Conservation (phyloP, 2,888 invertebrate species). For the Rhagonycha fulva region DNA sequence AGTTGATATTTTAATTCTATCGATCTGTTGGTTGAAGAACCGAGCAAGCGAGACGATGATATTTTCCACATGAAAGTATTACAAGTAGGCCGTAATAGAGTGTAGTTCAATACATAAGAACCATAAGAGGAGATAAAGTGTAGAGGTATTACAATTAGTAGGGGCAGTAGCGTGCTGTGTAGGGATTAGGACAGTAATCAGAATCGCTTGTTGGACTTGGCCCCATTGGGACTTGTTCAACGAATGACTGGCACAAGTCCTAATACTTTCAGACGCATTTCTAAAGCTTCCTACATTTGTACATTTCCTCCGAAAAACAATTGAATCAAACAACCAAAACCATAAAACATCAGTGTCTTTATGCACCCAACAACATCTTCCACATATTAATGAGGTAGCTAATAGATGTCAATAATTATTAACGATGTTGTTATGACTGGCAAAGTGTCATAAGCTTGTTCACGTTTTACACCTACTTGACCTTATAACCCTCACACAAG, state of each 20-base stretch:
- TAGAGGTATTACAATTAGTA: constrained; percentile 54
- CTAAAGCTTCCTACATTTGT: constrained; percentile 21
- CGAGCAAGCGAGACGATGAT: constrained; percentile 5
- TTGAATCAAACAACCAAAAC: background rate
- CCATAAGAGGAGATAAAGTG: constrained; percentile 29
- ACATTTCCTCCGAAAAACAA: constrained; percentile 8
- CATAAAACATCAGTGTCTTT: background rate
- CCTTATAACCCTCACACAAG: constrained; percentile 29
- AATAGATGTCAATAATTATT: constrained; percentile 35
- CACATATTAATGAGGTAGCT: constrained; percentile 30
- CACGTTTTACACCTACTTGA: constrained; percentile 36
- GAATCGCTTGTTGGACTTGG: constrained; percentile 30
- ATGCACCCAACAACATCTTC: background rate
- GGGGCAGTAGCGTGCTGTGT: constrained; percentile 55
- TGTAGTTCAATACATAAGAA: constrained; percentile 25
- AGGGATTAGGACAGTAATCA: constrained; percentile 49
- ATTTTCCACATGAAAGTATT: constrained; percentile 18
- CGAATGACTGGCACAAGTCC: constrained; percentile 36
- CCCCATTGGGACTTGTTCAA: constrained; percentile 35
- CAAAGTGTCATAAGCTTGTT: constrained; percentile 40
- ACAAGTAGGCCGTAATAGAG: constrained; percentile 23
- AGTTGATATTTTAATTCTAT: background rate
- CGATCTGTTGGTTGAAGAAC: background rate
- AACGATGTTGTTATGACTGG: constrained; percentile 45
- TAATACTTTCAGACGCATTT: constrained; percentile 24